Evolutionary conservation across 2,113 vertebrate genomes (phyloP), one percentile per base, ranked within the genome.

Genomic region (Mastomys natalensis): DNA sequence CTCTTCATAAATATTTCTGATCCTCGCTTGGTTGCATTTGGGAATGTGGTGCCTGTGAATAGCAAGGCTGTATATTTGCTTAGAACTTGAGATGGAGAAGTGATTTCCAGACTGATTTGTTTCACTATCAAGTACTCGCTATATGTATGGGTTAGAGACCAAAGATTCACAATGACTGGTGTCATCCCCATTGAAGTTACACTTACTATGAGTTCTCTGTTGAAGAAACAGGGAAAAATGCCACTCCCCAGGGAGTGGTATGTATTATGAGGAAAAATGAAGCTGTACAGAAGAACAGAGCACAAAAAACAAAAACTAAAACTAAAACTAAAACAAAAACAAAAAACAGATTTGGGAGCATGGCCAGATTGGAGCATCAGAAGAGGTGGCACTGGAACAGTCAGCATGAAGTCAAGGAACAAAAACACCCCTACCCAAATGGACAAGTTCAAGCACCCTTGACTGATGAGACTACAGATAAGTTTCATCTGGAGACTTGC

Each of bases 21-120:
- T 40, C 31, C n/a, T 55, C 2, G 19, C 7, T 40, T 60, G 53
- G 24, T 43, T 66, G 70, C 31, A 53, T 73, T 55, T 94, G 55
- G 73, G 37, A 43, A 37, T 55, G 58, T 24, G 29, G 77, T 15
- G 40, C 34, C 17, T 3, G 51, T n/a, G 34, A 29, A 58, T 11
- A 22, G 26, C 48, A 81, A 11, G 53, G 60, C 16, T 53, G 62
- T 26, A 8, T 55, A 13, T 70, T 91, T 93, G 22, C 73, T 94
- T 62, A 80, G 68, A 96, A n/a, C 64, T 64, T 93, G n/a, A 53
- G 40, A 51, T 48, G 51, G 55, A 96, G 11, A 12, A 31, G 72
- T 81, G 34, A 70, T 82, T 93, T 95, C 48, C 60, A 78, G 82
- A 94, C 48, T 64, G 31, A 55, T 55, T 89, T 85, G n/a, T 80